A percentile compares a stretch with the other conserved stretches of the same genome.
phyloP scores from a whole-genome alignment of 2,797 vertebrate genomes.

The Channa striata region DNA sequence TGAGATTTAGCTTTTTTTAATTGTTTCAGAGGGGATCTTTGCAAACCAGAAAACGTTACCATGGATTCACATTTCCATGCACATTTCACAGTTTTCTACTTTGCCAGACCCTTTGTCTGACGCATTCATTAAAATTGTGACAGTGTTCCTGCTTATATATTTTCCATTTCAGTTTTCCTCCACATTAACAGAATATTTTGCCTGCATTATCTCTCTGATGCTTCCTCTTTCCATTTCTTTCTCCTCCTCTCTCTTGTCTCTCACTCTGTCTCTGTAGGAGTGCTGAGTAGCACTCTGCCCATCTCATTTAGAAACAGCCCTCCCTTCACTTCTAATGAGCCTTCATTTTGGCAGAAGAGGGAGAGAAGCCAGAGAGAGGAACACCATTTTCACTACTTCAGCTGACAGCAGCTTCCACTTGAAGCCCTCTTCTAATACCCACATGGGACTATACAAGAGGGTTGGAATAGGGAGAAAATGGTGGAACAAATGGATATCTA shows the following conservation, averaged over 20 bases:
- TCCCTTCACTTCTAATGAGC: constrained; percentile 82
- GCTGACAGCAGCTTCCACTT: constrained; percentile 72
- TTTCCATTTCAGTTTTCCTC: constrained; percentile 19
- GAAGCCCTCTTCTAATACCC: constrained; percentile 67
- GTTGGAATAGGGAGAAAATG: constrained; percentile 62
- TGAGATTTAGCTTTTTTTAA: too few relatives aligned
- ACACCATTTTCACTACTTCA: constrained; percentile 72
- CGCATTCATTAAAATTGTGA: constrained; percentile 17
- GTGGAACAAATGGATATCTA: constrained; percentile 74
- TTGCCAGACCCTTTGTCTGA: background rate
- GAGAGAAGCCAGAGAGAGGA: constrained; percentile 64
- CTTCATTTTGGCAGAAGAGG: constrained; percentile 78
- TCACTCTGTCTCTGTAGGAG: constrained; percentile 53
- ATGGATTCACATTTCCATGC: background rate
- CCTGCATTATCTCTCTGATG: constrained; percentile 32
- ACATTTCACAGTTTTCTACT: background rate
- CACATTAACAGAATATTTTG: constrained; percentile 21
- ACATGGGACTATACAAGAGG: constrained; percentile 61
- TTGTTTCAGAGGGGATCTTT: too few relatives aligned
- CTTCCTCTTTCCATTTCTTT: constrained; percentile 21
- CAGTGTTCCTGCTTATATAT: background rate
- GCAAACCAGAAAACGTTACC: too few relatives aligned
- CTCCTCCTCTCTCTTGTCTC: constrained; percentile 38
- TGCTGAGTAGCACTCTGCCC: constrained; percentile 77
- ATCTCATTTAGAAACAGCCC: constrained; percentile 77